A percentile compares a stretch with the other conserved stretches of the same genome.
Evolutionary conservation across 1,140 invertebrate species (phyloP).

Genomic region (Contarinia nasturtii): DNA sequence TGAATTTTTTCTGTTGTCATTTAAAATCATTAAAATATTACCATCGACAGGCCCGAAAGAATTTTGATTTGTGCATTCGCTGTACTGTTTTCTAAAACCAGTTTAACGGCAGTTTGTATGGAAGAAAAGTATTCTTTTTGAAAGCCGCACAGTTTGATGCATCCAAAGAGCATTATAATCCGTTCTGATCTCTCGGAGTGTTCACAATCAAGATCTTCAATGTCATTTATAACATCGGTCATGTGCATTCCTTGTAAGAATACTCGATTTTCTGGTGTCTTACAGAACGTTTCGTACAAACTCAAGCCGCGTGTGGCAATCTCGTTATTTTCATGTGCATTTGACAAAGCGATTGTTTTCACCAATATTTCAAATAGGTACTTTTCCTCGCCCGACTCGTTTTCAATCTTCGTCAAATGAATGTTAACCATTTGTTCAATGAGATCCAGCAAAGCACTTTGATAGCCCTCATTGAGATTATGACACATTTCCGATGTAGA

Average conservation of each 20-base stretch:
- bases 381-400: conserved; percentile 4
- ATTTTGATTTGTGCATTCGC: conserved; percentile 17
- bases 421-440: conserved; percentile 5
- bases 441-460: conserved; percentile 14
- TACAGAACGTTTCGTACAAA: neutral
- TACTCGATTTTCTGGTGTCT: neutral
- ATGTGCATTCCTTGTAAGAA: conserved; percentile 13
- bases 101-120: conserved; percentile 12
- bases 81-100: conserved; percentile 15
- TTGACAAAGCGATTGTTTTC: conserved; percentile 10
- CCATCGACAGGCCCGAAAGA: conserved; percentile 15
- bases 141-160: conserved; percentile 13
- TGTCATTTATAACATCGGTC: conserved; percentile 8
- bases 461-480: conserved; percentile 10
- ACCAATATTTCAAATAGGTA: conserved; percentile 15
- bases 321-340: conserved; percentile 9
- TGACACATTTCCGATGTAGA: conserved; percentile 19
- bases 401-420: neutral
- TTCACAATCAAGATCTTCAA: conserved; percentile 14
- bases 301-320: neutral
- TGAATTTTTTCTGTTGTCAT: too few relatives aligned
- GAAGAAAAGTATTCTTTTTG: conserved; percentile 11
- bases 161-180: conserved; percentile 15
- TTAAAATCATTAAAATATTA: too few relatives aligned
- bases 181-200: conserved; percentile 16